Percentiles rank a stretch among this genome's conserved stretches.
Conservation (phyloP, 2,797 vertebrate species). For the Propithecus deckenii region DNA sequence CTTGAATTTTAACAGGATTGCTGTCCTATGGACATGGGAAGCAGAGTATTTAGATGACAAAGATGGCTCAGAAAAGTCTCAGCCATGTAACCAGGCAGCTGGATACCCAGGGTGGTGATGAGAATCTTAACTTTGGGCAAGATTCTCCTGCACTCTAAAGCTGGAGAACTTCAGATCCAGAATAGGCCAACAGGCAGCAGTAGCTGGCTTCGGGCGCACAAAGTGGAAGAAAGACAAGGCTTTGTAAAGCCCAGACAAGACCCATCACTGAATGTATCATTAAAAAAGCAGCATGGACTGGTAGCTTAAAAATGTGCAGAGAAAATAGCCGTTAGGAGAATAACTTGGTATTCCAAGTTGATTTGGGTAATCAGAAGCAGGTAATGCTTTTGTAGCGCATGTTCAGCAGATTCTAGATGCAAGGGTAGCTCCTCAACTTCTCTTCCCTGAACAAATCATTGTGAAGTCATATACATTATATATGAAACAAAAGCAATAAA, state of each 20-base stretch:
- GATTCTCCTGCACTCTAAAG: not conserved
- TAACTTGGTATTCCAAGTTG: conserved; percentile 44
- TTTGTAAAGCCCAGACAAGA: conserved; percentile 30
- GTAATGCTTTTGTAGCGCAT: conserved; percentile 13
- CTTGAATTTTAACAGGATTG: not conserved
- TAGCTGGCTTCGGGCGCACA: conserved; percentile 23
- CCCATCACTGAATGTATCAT: conserved; percentile 40
- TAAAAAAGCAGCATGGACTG: conserved; percentile 59
- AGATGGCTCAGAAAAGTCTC: conserved; percentile 36
- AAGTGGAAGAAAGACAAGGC: conserved; percentile 51
- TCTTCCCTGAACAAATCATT: conserved; percentile 64
- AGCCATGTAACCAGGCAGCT: not conserved
- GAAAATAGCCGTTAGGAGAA: conserved; percentile 61
- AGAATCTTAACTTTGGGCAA: not conserved
- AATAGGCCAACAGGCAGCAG: conserved; percentile 36
- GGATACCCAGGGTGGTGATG: not conserved
- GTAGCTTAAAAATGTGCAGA: conserved; percentile 40
- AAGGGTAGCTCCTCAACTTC: conserved; percentile 59
- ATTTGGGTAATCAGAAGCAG: conserved; percentile 59
- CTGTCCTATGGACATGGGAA: not conserved
- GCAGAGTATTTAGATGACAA: not conserved
- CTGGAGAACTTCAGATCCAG: not conserved
- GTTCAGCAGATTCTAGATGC: conserved; percentile 45
- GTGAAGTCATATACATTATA: conserved; percentile 74
- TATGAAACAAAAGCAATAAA: conserved; percentile 79